Percentiles rank a stretch among this genome's conserved stretches.
phyloP scores from a whole-genome alignment of 2,888 invertebrate genomes.

The Drosophila paramelanica region DNA sequence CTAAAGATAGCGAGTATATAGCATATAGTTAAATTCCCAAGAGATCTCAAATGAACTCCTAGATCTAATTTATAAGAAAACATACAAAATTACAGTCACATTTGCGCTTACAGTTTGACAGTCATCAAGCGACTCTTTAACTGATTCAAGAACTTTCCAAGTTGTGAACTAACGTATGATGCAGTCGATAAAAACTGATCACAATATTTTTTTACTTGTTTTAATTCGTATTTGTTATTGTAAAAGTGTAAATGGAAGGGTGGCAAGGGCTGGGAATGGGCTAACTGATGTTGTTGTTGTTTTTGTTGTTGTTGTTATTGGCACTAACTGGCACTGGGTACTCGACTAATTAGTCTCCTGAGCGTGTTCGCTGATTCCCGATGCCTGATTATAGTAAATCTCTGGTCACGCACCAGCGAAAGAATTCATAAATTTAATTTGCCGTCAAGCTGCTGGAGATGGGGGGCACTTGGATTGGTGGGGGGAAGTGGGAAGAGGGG shows the following conservation, averaged over 20 bases:
- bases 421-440: conserved; percentile 80
- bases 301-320: conserved; percentile 1
- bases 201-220: background rate
- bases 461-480: background rate
- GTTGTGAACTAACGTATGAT: background rate
- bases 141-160: background rate
- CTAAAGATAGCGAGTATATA: too few species aligned
- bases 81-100: too few species aligned
- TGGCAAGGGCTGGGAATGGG: background rate
- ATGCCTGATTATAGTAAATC: conserved; percentile 80
- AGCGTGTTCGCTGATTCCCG: conserved; percentile 77
- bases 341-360: conserved; percentile 77
- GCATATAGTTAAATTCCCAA: too few species aligned
- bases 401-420: conserved; percentile 78
- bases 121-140: too few species aligned
- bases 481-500: background rate
- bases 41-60: too few species aligned
- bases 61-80: too few species aligned
- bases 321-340: conserved; percentile 32
- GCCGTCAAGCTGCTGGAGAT: conserved; percentile 37
- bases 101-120: too few species aligned
- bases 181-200: background rate
- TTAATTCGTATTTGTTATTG: conserved; percentile 60
- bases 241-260: background rate
- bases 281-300: background rate